Conservation (phyloP, 2,888 invertebrate species). For the Chrysopilus asiliformis region DNA sequence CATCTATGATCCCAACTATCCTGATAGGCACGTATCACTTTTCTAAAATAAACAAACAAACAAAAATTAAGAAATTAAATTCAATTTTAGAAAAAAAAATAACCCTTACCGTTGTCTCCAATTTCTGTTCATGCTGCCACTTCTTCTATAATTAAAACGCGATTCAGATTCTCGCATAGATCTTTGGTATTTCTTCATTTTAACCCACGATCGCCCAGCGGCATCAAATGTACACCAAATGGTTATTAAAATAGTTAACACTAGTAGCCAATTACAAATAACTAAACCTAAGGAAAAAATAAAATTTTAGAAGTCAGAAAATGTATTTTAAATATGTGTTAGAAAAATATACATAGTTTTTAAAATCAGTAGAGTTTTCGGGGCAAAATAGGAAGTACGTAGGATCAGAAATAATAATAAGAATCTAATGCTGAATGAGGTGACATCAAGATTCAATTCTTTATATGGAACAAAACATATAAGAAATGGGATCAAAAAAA, state of each 20-base stretch:
- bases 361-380: too few species aligned
- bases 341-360: too few species aligned
- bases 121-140: conserved; percentile 62
- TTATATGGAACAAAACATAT: too few species aligned
- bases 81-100: neutral
- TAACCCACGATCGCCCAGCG: conserved; percentile 80
- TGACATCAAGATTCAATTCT: too few species aligned
- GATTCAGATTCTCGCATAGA: conserved; percentile 65
- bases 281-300: conserved; percentile 63
- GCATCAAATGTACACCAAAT: conserved; percentile 80
- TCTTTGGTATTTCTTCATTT: conserved; percentile 76
- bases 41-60: conserved; percentile 39
- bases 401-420: too few species aligned
- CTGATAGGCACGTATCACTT: conserved; percentile 74
- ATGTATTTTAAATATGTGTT: too few species aligned
- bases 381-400: too few species aligned
- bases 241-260: conserved; percentile 57
- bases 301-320: too few species aligned
- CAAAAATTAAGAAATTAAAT: neutral
- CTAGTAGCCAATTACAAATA: conserved; percentile 62
- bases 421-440: too few species aligned
- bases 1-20: conserved; percentile 80
- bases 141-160: conserved; percentile 60
- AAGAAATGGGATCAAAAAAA: too few species aligned
- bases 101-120: conserved; percentile 62